phyloP scores from a whole-genome alignment of 2,888 invertebrate species.

The Tenthredo notha region DNA sequence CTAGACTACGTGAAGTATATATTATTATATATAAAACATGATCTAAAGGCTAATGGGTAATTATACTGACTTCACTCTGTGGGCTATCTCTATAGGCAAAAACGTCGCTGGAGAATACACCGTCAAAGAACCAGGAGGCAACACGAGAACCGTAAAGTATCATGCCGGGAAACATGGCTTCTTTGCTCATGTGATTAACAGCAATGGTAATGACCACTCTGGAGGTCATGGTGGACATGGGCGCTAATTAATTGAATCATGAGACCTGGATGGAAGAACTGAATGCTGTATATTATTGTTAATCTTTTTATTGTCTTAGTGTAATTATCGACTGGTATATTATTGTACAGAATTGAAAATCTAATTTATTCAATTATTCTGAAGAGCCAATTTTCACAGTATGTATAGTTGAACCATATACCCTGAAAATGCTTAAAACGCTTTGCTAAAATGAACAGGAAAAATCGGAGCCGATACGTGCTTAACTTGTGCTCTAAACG shows the following conservation, averaged over 20 bases:
- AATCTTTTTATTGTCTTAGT: not conserved
- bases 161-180: slow-evolving; percentile 84
- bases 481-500: not conserved
- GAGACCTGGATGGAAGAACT: slow-evolving; percentile 5
- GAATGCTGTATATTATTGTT: not conserved
- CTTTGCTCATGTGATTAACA: slow-evolving; percentile 80
- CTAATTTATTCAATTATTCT: not conserved
- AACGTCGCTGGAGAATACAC: slow-evolving; percentile 86
- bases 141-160: slow-evolving; percentile 84
- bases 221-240: slow-evolving; percentile 52
- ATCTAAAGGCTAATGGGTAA: slow-evolving; percentile 9
- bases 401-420: not conserved
- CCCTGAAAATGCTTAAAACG: not conserved
- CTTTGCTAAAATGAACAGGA: not conserved
- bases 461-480: not conserved
- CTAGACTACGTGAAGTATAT: slow-evolving; percentile 6
- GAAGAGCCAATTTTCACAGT: not conserved
- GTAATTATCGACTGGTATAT: not conserved
- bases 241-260: not conserved
- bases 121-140: slow-evolving; percentile 84
- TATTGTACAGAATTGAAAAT: not conserved
- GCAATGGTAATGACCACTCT: slow-evolving; percentile 66
- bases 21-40: not conserved
- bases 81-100: slow-evolving; percentile 79
- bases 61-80: not conserved